Evolutionary conservation across 1,140 invertebrate species (phyloP).

Genomic region (Cylas formicarius): DNA sequence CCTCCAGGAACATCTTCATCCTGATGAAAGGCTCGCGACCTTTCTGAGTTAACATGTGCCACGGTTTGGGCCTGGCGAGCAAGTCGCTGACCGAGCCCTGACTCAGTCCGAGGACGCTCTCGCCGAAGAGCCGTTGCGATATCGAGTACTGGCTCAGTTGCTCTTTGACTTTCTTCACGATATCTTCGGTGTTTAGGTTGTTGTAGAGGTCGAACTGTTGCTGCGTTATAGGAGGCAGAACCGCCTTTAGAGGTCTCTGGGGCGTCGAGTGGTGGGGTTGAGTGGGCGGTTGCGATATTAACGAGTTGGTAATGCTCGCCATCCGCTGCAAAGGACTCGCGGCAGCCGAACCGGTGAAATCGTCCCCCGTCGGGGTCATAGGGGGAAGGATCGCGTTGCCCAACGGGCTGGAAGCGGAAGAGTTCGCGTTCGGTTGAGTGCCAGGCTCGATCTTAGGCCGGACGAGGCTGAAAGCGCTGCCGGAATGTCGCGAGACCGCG

Average conservation of each 20-base stretch:
- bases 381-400: slow-evolving; percentile 77
- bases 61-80: slow-evolving; percentile 89
- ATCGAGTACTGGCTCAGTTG: slow-evolving; percentile 97
- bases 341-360: slow-evolving; percentile 67
- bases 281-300: slow-evolving; percentile 84
- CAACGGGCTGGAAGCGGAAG: slow-evolving; percentile 65
- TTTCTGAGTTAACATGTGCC: slow-evolving; percentile 97
- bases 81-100: slow-evolving; percentile 94
- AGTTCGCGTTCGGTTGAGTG: slow-evolving; percentile 52
- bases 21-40: slow-evolving; percentile 94
- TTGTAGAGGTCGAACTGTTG: slow-evolving; percentile 98
- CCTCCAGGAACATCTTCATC: slow-evolving; percentile 97
- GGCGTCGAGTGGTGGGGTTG: slow-evolving; percentile 71
- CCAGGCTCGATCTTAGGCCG: slow-evolving; percentile 71
- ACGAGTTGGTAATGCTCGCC: slow-evolving; percentile 95
- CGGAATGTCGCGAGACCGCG: slow-evolving; percentile 63
- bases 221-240: slow-evolving; percentile 95
- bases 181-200: slow-evolving; percentile 96
- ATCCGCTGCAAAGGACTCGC: slow-evolving; percentile 91
- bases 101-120: slow-evolving; percentile 92
- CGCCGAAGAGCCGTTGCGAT: slow-evolving; percentile 95
- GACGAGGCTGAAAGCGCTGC: slow-evolving; percentile 77
- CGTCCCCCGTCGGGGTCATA: slow-evolving; percentile 66
- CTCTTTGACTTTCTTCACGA: slow-evolving; percentile 96
- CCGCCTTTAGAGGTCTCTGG: slow-evolving; percentile 86